Evolutionary conservation across 2,113 vertebrate species (phyloP).

Genomic region (Arothron firmamentum): DNA sequence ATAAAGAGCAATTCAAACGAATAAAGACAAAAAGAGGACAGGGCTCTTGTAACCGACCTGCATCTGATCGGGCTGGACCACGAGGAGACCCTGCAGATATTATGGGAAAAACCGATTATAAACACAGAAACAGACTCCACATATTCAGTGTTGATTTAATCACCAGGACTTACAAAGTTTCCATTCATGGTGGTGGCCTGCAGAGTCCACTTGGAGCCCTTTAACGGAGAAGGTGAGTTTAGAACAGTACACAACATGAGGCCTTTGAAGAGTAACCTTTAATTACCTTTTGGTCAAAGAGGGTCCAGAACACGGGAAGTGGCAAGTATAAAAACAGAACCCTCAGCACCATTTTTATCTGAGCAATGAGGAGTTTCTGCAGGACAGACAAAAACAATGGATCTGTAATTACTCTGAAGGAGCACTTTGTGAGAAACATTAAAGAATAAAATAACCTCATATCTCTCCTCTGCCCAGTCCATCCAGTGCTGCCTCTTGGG

Average conservation of each 20-base stretch:
- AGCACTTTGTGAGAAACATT: not conserved
- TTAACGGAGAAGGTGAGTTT: slow-evolving; percentile 11
- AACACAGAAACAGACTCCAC: not conserved
- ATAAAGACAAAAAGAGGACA: not conserved
- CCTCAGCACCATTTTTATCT: slow-evolving; percentile 90
- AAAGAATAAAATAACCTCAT: slow-evolving; percentile 75
- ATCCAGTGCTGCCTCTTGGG: slow-evolving; percentile 91
- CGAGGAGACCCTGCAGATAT: slow-evolving; percentile 75
- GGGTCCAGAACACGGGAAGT: slow-evolving; percentile 96
- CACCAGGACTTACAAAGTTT: slow-evolving; percentile 80
- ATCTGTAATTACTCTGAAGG: not conserved
- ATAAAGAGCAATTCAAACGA: not conserved
- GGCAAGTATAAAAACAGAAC: slow-evolving; percentile 94
- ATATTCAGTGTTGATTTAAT: not conserved
- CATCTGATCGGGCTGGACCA: slow-evolving; percentile 94
- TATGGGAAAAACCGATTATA: slow-evolving; percentile 8
- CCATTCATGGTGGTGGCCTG: slow-evolving; percentile 91
- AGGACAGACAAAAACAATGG: slow-evolving; percentile 20
- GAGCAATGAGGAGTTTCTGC: slow-evolving; percentile 87
- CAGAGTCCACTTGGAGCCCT: slow-evolving; percentile 96
- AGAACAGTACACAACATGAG: not conserved
- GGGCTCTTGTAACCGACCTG: slow-evolving; percentile 74
- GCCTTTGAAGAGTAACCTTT: not conserved
- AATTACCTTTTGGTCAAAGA: slow-evolving; percentile 96
- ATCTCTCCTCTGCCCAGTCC: slow-evolving; percentile 93